A percentile compares a stretch with the other conserved stretches of the same genome.
phyloP scores from a whole-genome alignment of 30 jellyfish, hydroid and myxozoan species.

The Nemopilema nomurai region DNA sequence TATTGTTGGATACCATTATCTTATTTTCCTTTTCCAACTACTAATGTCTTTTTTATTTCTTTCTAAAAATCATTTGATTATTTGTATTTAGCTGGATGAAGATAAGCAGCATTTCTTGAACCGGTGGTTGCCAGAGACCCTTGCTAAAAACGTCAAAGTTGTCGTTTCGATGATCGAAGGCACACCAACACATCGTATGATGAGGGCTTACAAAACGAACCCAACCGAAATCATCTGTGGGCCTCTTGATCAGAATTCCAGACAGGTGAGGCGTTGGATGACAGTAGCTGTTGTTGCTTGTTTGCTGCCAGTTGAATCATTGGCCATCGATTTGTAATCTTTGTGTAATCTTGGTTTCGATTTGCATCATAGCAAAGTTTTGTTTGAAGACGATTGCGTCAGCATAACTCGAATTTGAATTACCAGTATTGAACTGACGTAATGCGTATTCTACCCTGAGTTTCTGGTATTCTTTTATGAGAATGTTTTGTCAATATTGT shows the following conservation, averaged over 20 bases:
- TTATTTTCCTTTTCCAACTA: neutral
- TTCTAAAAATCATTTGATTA: neutral
- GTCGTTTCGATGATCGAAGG: conserved; percentile 97
- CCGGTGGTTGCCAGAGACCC: conserved; percentile 96
- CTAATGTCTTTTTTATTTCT: neutral
- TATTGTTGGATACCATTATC: neutral
- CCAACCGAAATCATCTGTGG: conserved; percentile 96
- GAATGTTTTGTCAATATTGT: too few relatives aligned
- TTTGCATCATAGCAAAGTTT: too few relatives aligned
- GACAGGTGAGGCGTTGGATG: conserved; percentile 83
- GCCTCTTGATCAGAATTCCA: conserved; percentile 75
- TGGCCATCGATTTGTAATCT: too few relatives aligned
- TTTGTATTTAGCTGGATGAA: conserved; percentile 93
- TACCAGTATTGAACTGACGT: too few relatives aligned
- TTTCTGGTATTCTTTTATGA: too few relatives aligned
- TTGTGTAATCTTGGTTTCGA: too few relatives aligned
- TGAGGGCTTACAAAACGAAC: conserved; percentile 86
- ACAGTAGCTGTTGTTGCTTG: too few relatives aligned
- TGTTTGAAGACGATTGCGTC: too few relatives aligned
- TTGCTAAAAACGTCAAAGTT: conserved; percentile 87
- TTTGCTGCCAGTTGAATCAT: too few relatives aligned
- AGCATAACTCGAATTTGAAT: too few relatives aligned
- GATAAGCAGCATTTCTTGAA: conserved; percentile 89
- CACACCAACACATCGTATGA: conserved; percentile 91
- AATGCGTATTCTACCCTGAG: too few relatives aligned